Conservation (phyloP, 2,113 vertebrate genomes). For the Lasiurus borealis region DNA sequence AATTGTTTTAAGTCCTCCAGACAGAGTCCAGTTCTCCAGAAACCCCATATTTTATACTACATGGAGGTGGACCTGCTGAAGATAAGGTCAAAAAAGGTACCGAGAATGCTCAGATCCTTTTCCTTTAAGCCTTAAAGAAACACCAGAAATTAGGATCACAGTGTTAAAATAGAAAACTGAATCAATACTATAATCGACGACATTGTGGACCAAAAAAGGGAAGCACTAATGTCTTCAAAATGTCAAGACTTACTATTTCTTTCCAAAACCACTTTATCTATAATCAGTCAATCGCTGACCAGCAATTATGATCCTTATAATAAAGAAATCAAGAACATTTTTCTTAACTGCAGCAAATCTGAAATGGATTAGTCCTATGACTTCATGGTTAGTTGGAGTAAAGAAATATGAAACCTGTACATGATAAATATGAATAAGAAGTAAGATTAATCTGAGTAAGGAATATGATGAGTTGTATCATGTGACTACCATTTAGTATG, state of each 20-base stretch:
- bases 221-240: slow-evolving; percentile 44
- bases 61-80: not conserved
- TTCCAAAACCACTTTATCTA: slow-evolving; percentile 5
- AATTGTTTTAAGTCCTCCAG: not conserved
- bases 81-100: slow-evolving; percentile 21
- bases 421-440: slow-evolving; percentile 19
- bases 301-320: not conserved
- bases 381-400: not conserved
- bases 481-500: not conserved
- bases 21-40: not conserved
- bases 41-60: not conserved
- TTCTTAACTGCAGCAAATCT: slow-evolving; percentile 29
- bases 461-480: not conserved
- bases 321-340: slow-evolving; percentile 28
- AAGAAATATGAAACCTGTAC: slow-evolving; percentile 22
- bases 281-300: not conserved
- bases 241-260: not conserved
- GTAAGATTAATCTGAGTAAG: slow-evolving; percentile 8
- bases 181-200: not conserved
- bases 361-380: slow-evolving; percentile 43
- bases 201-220: not conserved
- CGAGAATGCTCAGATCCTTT: not conserved
- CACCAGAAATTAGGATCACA: not conserved
- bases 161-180: slow-evolving; percentile 44
- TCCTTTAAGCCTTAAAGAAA: slow-evolving; percentile 8